Conservation (phyloP, 1,140 invertebrate species). For the Lordiphosa clarofinis region DNA sequence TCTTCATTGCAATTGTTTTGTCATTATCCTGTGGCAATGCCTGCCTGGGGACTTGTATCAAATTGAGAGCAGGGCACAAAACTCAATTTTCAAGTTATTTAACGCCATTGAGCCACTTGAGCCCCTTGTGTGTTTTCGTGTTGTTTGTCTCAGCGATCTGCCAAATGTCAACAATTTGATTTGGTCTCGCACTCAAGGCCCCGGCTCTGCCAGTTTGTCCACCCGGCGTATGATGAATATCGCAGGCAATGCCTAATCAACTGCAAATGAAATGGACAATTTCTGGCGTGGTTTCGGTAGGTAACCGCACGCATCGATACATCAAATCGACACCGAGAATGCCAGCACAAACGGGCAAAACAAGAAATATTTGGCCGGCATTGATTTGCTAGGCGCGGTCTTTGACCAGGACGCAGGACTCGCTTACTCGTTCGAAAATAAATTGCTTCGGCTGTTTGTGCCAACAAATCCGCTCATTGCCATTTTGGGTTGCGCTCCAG, state of each 20-base stretch:
- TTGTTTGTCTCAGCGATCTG: not conserved
- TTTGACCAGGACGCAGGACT: constrained; percentile 16
- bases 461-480: constrained; percentile 74
- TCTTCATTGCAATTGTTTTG: constrained; percentile 31
- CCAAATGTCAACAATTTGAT: constrained; percentile 21
- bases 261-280: constrained; percentile 77
- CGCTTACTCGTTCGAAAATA: constrained; percentile 56
- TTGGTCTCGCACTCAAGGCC: not conserved
- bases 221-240: constrained; percentile 69
- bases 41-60: constrained; percentile 8
- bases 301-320: constrained; percentile 70
- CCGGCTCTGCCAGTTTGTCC: not conserved
- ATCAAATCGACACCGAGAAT: constrained; percentile 60
- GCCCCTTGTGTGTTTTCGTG: constrained; percentile 13
- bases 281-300: constrained; percentile 27
- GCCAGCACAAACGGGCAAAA: constrained; percentile 22
- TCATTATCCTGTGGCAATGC: constrained; percentile 44
- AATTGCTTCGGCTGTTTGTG: constrained; percentile 68
- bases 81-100: constrained; percentile 72
- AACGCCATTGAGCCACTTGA: constrained; percentile 36
- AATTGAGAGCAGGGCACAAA: constrained; percentile 1
- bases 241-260: constrained; percentile 62
- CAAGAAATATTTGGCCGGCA: constrained; percentile 11
- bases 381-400: constrained; percentile 31
- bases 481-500: constrained; percentile 41